phyloP scores from a whole-genome alignment of 2,113 vertebrate species.

The Anarhynchus alexandrinus region DNA sequence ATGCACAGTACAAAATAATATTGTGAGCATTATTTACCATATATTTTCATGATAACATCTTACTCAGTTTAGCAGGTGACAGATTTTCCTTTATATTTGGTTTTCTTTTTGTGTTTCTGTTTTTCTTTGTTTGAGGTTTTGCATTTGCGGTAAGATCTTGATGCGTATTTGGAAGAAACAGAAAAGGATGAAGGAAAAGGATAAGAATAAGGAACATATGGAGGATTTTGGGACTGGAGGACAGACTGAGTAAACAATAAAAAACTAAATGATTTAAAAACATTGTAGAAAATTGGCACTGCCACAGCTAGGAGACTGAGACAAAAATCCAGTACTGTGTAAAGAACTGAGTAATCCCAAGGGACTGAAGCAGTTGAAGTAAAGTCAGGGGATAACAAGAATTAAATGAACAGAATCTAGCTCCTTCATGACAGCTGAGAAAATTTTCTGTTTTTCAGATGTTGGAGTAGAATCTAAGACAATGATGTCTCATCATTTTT shows the following conservation, averaged over 20 bases:
- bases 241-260: not conserved
- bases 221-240: not conserved
- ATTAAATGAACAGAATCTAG: not conserved
- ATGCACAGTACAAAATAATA: not conserved
- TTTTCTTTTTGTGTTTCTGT: not conserved
- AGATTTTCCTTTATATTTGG: not conserved
- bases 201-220: not conserved
- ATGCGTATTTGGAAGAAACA: not conserved
- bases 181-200: not conserved
- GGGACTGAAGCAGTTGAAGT: not conserved
- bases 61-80: not conserved
- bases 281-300: not conserved
- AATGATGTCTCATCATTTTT: not conserved
- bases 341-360: not conserved
- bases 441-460: not conserved
- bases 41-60: not conserved
- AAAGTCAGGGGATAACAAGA: not conserved
- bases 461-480: not conserved
- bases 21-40: not conserved
- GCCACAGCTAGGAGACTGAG: not conserved
- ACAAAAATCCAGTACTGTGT: not conserved
- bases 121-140: not conserved
- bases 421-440: not conserved
- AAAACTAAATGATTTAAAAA: not conserved
- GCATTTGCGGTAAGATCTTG: not conserved